These are phyloP conservation scores for Leptosomus discolor DNA, from an alignment of 2,113 vertebrate species.

Conservation along the genomic window DNA sequence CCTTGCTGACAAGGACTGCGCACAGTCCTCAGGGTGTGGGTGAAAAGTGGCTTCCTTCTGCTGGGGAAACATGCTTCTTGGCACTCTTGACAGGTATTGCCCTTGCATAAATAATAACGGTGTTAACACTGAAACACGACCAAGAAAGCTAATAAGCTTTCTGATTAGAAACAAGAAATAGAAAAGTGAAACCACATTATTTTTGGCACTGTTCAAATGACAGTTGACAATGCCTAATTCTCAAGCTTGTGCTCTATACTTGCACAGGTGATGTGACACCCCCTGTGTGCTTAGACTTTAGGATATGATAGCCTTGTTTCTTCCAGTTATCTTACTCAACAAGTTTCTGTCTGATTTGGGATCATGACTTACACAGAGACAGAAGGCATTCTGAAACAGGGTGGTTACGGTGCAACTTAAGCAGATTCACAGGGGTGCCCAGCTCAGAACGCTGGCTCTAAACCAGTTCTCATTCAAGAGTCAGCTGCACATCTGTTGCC, in stretches of 20 bases:
- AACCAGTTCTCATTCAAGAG: neutral
- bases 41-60: neutral
- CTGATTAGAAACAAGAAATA: neutral
- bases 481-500: neutral
- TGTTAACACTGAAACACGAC: neutral
- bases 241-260: neutral
- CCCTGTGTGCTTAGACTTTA: neutral
- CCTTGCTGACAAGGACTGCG: neutral
- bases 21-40: neutral
- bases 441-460: neutral
- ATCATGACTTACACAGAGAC: accelerated
- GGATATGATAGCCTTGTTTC: neutral
- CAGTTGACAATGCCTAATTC: neutral
- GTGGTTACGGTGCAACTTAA: neutral
- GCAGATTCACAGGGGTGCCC: neutral
- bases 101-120: neutral
- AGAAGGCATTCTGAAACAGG: neutral
- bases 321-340: neutral
- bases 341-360: neutral
- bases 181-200: neutral
- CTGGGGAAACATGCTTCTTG: neutral
- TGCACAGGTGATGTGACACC: neutral
- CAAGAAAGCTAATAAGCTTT: accelerated
- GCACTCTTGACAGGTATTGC: neutral
- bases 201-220: neutral